These are phyloP conservation scores for Drosophila longiperda DNA, from an alignment of 2,888 invertebrate species.

Conservation along the genomic window DNA sequence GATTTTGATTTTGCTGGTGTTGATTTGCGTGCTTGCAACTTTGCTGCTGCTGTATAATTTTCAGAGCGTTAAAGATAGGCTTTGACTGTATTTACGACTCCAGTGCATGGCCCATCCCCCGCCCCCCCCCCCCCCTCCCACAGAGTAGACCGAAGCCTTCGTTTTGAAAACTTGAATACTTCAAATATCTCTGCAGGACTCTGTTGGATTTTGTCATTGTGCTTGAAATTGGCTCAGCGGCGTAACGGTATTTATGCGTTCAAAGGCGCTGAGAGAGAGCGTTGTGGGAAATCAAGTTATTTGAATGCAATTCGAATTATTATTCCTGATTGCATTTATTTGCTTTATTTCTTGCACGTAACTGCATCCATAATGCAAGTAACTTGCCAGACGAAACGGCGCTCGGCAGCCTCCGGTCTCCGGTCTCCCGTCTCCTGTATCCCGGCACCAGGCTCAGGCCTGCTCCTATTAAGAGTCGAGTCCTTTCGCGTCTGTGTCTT, in stretches of 20 bases:
- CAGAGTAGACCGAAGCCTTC: not conserved
- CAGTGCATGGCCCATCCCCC: constrained; percentile 6
- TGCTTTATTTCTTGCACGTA: constrained; percentile 69
- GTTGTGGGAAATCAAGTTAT: constrained; percentile 72
- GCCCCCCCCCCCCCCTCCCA: no score
- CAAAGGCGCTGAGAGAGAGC: constrained; percentile 42
- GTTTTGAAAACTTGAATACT: constrained; percentile 5
- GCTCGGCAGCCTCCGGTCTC: constrained; percentile 20
- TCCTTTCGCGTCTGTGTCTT: constrained; percentile 25
- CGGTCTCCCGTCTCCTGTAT: not conserved
- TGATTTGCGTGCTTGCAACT: constrained; percentile 8
- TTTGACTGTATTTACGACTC: constrained; percentile 67
- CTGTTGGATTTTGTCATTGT: not conserved
- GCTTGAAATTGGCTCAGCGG: constrained; percentile 27
- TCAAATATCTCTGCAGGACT: not conserved
- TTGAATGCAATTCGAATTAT: constrained; percentile 76
- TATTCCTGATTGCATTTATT: constrained; percentile 78
- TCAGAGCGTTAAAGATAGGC: constrained; percentile 51
- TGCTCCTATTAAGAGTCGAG: not conserved
- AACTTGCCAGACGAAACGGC: constrained; percentile 57
- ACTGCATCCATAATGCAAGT: constrained; percentile 76
- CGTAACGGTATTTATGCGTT: constrained; percentile 67
- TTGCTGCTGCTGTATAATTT: constrained; percentile 13
- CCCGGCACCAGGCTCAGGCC: not conserved
- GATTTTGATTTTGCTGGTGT: not conserved